These are phyloP conservation scores for Murina feae DNA, from an alignment of 2,113 vertebrate species.

Conservation along the genomic window DNA sequence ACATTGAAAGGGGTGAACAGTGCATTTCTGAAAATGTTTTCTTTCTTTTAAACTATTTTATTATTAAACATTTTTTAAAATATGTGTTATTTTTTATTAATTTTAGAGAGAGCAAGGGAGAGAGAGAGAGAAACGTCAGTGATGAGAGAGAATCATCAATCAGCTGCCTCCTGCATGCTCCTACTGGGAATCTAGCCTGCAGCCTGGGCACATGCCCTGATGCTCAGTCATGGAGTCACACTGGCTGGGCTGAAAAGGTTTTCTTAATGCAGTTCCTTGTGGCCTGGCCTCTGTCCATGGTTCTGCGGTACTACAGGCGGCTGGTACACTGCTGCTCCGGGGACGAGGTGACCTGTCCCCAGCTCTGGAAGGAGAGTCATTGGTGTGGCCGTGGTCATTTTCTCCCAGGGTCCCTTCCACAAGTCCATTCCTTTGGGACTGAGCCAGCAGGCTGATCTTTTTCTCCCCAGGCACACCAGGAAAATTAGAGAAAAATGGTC, in stretches of 20 bases:
- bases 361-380: neutral
- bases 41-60: neutral
- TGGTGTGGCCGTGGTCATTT: fast-evolving
- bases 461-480: neutral
- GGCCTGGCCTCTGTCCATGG: neutral
- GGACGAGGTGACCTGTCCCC: too few relatives aligned
- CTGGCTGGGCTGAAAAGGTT: neutral
- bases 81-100: too few relatives aligned
- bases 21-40: neutral
- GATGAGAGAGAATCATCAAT: neutral
- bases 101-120: too few relatives aligned
- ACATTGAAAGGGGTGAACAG: neutral
- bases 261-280: fast-evolving
- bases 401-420: neutral
- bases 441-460: fast-evolving
- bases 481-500: neutral
- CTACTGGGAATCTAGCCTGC: too few relatives aligned
- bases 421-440: fast-evolving
- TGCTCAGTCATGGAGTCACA: too few relatives aligned
- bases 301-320: neutral
- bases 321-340: neutral
- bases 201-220: too few relatives aligned
- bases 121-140: neutral
- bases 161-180: too few relatives aligned
- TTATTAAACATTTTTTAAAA: too few relatives aligned